Base-by-base conservation (phyloP, 2,797 vertebrate species). In the Calcarius lapponicus region DNA sequence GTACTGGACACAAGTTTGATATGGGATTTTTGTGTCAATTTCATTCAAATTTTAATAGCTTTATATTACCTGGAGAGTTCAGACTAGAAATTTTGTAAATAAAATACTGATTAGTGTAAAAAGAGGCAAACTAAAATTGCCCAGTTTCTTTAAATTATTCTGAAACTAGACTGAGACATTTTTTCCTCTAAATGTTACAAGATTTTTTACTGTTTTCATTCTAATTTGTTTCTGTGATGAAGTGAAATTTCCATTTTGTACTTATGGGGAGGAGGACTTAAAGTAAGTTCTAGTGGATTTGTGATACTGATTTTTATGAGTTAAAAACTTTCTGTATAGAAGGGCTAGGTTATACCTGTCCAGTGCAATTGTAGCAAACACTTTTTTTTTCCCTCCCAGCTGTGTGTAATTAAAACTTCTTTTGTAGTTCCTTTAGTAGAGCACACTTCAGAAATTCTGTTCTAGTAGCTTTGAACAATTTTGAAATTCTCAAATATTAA, bases 21-120 rank as follows among this genome's bases (percentile, higher is more conserved):
- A 2, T 3, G 3, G 3, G 0, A 13, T 64, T 93, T 86, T 67
- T 48, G 9, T 26, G 10, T 53, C 1, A 1, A 7, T 80, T 73
- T 86, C 15, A 53, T 78, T 88, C 34, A 64, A 14, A 29, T 69
- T 71, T 76, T 64, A 75, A 31, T 75, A 47, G 18, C 7, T 7
- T 45, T 32, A 10, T 58, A 17, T 61, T 74, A 57, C 21, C 17
- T 71, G 32, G 12, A 67, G 36, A 71, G 38, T 61, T 83, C 29
- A 53, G 31, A 21, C 13, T 79, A 73, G 43, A 51, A 56, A 45
- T 45, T 73, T 56, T 36, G 4, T 9, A 48, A 80, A 3, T n/a
- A 34, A 28, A 26, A 13, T 11, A 18, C 0, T 28, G 4, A 11
- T 88, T 81, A 36, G 2, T 60, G 15, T 76, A 60, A 61, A 70